Base-by-base conservation (phyloP, 1,140 invertebrate species). In the Proales similis region DNA sequence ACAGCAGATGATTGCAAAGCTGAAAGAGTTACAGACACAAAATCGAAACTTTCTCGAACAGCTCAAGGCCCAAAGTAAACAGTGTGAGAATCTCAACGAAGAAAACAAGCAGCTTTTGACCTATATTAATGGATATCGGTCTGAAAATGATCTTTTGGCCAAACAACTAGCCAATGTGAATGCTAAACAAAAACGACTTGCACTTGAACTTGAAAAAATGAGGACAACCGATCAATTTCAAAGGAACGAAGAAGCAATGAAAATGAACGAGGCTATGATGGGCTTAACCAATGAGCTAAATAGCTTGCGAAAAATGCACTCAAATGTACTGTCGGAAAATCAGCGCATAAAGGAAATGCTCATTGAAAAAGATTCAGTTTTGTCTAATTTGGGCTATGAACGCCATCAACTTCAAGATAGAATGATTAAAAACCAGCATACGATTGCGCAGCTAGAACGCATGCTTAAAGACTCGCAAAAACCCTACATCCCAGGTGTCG, bases 341-440 rank as follows among this genome's bases (percentile, higher is more conserved):
- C 53, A 61, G 36, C 39, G 42, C 12, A 61, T 61, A 32, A 61
- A 61, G 30, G 53, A 61, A 45, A 45, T 61, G 39, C 47, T 61
- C 22, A 61, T 61, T 30, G 53, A 61, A 45, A 61, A 61, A 45
- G 53, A 61, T 11, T 61, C 53, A 19, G 39, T 43, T 2, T 43
- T 61, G 22, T 14, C 29, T 6, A 45, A 38, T 61, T 22, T 61
- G 6, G 53, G 53, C 14, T 61, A 61, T n/a, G 53, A 61, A 14
- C 33, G 53, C 30, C 53, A 61, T 45, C 53, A 61, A 30, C 20
- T 61, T 12, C 53, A 61, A 45, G 53, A 61, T 45, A 26, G 39
- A 29, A n/a, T 61, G 26, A 61, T 61, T 20, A 61, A 61, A 45
- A 61, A 61, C 26, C 39, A 61, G 26, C 53, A 61, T 12, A 61